Conservation (phyloP, 2,113 vertebrate species). For the Ancistrus triradiatus region DNA sequence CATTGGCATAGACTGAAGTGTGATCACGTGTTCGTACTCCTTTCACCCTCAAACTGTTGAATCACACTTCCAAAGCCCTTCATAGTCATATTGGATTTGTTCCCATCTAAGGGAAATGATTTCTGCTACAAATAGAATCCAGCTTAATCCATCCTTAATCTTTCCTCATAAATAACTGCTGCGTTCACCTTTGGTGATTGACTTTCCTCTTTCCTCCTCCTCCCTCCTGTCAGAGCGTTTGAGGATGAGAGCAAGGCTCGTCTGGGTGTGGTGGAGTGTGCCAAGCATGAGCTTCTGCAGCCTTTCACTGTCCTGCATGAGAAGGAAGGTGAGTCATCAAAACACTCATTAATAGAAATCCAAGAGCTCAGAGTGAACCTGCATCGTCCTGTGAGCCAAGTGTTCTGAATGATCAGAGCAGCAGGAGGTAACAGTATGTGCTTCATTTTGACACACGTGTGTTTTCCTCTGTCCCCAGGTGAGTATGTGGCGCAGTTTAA, state of each 20-base stretch:
- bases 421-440: neutral
- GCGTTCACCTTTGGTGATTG: no score
- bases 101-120: no score
- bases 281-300: slow-evolving; percentile 94
- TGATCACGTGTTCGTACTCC: no score
- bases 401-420: neutral
- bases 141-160: no score
- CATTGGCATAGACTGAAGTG: no score
- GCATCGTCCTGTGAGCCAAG: neutral
- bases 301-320: slow-evolving; percentile 95
- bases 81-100: no score
- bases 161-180: no score
- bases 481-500: slow-evolving; percentile 97
- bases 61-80: no score
- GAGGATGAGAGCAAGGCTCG: slow-evolving; percentile 95
- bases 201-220: slow-evolving; percentile 13
- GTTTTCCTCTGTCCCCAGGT: slow-evolving; percentile 61
- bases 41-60: no score
- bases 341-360: no score
- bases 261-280: slow-evolving; percentile 93
- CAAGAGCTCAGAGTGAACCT: neutral
- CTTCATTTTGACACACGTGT: neutral
- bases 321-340: slow-evolving; percentile 82
- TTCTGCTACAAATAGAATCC: no score
- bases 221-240: slow-evolving; percentile 74